A percentile compares a stretch with the other conserved stretches of the same genome.
Evolutionary conservation across 2,888 invertebrate species (phyloP).

Genomic region (Nematopogon swammerdamellus): DNA sequence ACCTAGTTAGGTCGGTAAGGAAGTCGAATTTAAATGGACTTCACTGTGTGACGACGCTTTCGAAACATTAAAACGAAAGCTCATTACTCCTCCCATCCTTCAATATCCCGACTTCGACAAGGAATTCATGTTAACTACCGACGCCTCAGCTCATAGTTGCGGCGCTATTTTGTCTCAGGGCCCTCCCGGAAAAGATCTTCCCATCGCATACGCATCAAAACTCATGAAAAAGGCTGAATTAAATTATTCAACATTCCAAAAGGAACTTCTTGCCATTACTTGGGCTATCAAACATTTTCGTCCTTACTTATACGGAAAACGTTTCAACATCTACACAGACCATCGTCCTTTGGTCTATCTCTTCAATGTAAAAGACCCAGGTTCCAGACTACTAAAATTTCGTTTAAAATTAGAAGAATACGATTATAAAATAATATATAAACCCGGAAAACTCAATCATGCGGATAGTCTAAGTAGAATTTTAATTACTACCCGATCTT

Average conservation of each 20-base stretch:
- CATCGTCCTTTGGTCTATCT: neutral
- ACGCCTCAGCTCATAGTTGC: neutral
- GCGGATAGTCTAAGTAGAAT: too few relatives aligned
- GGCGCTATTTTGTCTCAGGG: neutral
- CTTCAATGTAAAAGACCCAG: neutral
- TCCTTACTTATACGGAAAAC: neutral
- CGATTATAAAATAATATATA: too few relatives aligned
- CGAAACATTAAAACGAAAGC: neutral
- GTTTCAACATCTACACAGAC: neutral
- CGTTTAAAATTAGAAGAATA: too few relatives aligned
- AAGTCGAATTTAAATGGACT: too few relatives aligned
- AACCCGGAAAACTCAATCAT: too few relatives aligned
- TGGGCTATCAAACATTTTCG: neutral
- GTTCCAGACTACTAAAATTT: too few relatives aligned
- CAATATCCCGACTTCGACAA: conserved; percentile 18
- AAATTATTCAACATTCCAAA: neutral
- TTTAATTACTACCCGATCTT: too few relatives aligned
- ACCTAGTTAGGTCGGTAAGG: neutral
- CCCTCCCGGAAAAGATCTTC: neutral
- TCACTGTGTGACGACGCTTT: too few relatives aligned
- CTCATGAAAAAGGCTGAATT: neutral
- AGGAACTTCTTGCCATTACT: neutral
- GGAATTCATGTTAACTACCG: neutral
- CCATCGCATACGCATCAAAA: neutral
- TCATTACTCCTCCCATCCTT: conserved; percentile 9